Evolutionary conservation across 2,113 vertebrate species (phyloP).

Genomic region (human (Homo sapiens)): GRCh38 chr2:104527501-104528000

Average conservation of each 20-base stretch:
- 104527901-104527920: too few species aligned
- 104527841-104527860: neutral
- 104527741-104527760: neutral
- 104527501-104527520: neutral
- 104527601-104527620: neutral
- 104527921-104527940: neutral
- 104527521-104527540: neutral
- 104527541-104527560: neutral
- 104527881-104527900: neutral
- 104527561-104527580: neutral
- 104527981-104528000: rapidly evolving
- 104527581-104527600: neutral
- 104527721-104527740: neutral
- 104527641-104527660: slow-evolving; percentile 36
- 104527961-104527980: neutral
- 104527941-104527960: neutral
- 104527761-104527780: neutral
- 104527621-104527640: neutral
- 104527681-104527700: slow-evolving; percentile 16
- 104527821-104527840: neutral
- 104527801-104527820: neutral
- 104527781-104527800: neutral
- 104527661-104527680: slow-evolving; percentile 29
- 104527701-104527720: slow-evolving; percentile 3
- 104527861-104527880: neutral